These are phyloP conservation scores for Stegodyphus mimosarum DNA, from an alignment of 1,140 invertebrate species.

Conservation along the genomic window DNA sequence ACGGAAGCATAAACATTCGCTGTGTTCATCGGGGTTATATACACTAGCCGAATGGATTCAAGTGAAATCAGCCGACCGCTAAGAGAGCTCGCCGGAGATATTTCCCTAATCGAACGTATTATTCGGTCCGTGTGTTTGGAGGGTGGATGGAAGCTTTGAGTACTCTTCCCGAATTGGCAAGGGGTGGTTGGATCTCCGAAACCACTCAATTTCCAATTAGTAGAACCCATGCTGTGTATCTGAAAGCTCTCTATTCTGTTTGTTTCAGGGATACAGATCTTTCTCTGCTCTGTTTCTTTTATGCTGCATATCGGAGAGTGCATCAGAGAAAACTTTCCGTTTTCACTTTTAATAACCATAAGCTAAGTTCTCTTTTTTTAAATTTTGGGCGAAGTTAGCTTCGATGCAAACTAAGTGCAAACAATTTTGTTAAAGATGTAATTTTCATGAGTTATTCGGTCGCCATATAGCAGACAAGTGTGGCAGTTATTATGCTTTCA, in stretches of 20 bases:
- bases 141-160: background rate
- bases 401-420: too few species aligned
- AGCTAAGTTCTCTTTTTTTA: too few species aligned
- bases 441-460: too few species aligned
- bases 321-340: too few species aligned
- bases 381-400: too few species aligned
- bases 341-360: too few species aligned
- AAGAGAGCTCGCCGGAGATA: constrained; percentile 20
- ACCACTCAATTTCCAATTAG: constrained; percentile 17
- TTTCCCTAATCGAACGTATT: constrained; percentile 34
- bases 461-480: too few species aligned
- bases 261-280: background rate
- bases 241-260: background rate
- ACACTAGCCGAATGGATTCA: background rate
- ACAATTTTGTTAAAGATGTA: too few species aligned
- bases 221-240: background rate
- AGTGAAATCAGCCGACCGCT: constrained; percentile 22
- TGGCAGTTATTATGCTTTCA: too few species aligned
- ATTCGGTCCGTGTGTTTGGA: constrained; percentile 1
- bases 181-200: background rate
- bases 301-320: too few species aligned
- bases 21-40: background rate
- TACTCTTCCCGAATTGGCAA: background rate
- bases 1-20: background rate
- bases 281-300: too few species aligned